These are phyloP conservation scores for Lophius americanus DNA, from an alignment of 2,797 vertebrate genomes.

Conservation along the genomic window DNA sequence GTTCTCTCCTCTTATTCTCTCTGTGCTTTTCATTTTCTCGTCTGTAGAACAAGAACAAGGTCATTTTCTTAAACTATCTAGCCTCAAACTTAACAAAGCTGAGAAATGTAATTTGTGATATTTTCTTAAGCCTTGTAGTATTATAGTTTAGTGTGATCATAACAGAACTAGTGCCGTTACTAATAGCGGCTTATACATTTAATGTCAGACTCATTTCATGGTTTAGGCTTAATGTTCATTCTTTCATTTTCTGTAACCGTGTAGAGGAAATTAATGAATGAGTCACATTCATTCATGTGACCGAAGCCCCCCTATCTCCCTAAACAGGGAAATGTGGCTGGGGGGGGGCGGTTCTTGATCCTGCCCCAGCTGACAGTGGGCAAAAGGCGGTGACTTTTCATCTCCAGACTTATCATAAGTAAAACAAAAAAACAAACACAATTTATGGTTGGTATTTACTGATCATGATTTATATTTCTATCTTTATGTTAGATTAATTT, in stretches of 20 bases:
- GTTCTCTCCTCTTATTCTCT: constrained; percentile 40
- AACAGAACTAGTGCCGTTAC: not conserved
- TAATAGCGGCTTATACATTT: constrained; percentile 6
- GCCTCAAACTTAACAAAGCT: not conserved
- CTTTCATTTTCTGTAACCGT: too few relatives aligned
- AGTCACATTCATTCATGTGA: too few relatives aligned
- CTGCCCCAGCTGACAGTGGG: too few relatives aligned
- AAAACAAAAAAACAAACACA: too few relatives aligned
- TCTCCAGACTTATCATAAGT: too few relatives aligned
- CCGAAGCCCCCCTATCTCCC: too few relatives aligned
- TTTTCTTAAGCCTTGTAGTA: not conserved
- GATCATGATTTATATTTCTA: not conserved
- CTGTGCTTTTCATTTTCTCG: constrained; percentile 52
- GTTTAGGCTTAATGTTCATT: not conserved
- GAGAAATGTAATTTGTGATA: not conserved
- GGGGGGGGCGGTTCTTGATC: too few relatives aligned
- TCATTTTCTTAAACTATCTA: constrained; percentile 16
- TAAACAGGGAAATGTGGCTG: too few relatives aligned
- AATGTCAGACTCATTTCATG: not conserved
- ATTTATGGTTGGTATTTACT: not conserved
- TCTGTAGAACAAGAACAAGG: constrained; percentile 1
- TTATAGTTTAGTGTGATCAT: not conserved
- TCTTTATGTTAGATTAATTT: too few relatives aligned
- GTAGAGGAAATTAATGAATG: too few relatives aligned
- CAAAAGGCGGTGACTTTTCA: too few relatives aligned